Conservation (phyloP, 2,888 invertebrate genomes). For the Tyria jacobaeae region DNA sequence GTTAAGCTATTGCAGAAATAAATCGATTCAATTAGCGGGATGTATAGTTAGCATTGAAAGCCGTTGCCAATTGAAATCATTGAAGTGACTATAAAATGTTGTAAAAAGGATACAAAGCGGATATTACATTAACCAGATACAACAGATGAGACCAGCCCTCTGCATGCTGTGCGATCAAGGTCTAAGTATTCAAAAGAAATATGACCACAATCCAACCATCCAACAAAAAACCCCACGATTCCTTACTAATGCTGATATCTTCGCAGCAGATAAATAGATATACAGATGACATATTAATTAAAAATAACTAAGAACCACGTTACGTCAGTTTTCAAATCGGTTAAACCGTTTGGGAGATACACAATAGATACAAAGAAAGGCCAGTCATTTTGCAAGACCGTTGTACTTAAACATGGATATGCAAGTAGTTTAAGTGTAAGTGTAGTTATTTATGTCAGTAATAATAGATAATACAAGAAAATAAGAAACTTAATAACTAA, state of each 20-base stretch:
- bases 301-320: neutral
- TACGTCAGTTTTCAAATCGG: neutral
- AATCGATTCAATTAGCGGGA: slow-evolving; percentile 21
- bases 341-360: neutral
- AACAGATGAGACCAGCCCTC: neutral
- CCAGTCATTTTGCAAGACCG: neutral
- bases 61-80: neutral
- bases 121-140: neutral
- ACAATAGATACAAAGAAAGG: neutral
- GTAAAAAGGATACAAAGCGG: neutral
- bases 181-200: neutral
- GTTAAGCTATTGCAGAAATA: slow-evolving; percentile 25
- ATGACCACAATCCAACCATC: too few relatives aligned
- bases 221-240: neutral
- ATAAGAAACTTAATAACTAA: too few relatives aligned
- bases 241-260: neutral
- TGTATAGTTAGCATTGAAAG: neutral
- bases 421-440: too few relatives aligned
- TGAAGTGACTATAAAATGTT: neutral
- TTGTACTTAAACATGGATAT: neutral
- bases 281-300: neutral
- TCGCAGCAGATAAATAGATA: neutral
- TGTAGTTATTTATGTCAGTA: too few relatives aligned
- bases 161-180: neutral
- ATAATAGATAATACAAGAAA: too few relatives aligned